Evolutionary conservation across 1,140 invertebrate genomes (phyloP), one percentile per base, ranked within the genome.

Genomic region (Cataglyphis hispanica): DNA sequence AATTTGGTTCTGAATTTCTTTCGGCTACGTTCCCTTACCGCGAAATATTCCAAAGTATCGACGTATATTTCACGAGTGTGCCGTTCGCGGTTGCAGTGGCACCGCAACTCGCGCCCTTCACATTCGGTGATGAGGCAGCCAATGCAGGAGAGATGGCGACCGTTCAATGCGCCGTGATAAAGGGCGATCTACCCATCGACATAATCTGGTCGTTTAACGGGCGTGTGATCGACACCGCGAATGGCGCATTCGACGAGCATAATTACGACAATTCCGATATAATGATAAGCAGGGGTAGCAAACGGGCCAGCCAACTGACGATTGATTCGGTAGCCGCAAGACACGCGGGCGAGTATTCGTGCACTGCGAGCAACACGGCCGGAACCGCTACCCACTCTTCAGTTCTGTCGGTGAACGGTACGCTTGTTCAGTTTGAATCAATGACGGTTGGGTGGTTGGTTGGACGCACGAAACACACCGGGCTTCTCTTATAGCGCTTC

Each of bases 321-420:
- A 97, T 98, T 70, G 96, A 97, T 88, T 96, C 96, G 25, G 96
- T 97, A 60, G 95, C 95, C 63, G 96, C 96, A 85, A 95, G 96
- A 87, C 97, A 98, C 92, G 96, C 96, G 91, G 97, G 97, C 77
- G 97, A 97, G 93, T 98, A 97, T 91, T 97, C 96, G 46, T 98
- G 97, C 92, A 95, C 96, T 27, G 97, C 97, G 40, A 96, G 93
- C 86, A 98, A 98, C 93, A 93, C 95, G 60, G 97, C 97, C 27
- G 96, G 96, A 60, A 93, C 94, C 22, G 95, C 96, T 86, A 96
- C 96, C 87, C 96, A 96, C 94, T 96, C 97, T 80, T 96, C 97
- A 90, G 93, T 96, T 87, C 95, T 98, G 81, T 95, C 97, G 91
- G 97, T 98, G 92, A 97, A 97, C 96, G 97, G 97, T 98, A 95